Conservation (phyloP, 2,113 vertebrate species). For the Hippopotamus amphibius region DNA sequence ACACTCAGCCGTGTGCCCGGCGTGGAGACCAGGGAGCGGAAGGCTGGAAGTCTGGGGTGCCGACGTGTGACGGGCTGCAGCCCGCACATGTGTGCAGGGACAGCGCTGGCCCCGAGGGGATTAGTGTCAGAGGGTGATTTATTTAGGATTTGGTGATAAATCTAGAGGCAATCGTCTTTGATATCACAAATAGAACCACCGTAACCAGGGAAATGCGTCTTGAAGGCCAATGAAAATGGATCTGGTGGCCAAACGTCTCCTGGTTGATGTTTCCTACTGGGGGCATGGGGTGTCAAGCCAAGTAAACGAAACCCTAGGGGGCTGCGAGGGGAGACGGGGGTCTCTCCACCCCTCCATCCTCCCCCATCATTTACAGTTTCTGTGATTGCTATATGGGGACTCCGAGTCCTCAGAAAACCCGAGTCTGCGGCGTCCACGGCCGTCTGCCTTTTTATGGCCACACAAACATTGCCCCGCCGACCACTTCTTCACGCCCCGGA, state of each 20-base stretch:
- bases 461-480: background rate
- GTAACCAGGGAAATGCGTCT: constrained; percentile 69
- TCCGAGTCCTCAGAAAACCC: fast-evolving
- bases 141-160: constrained; percentile 59
- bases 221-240: constrained; percentile 63
- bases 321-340: background rate
- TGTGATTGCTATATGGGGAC: fast-evolving
- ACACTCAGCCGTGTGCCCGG: fast-evolving
- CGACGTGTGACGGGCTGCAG: fast-evolving
- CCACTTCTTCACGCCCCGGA: background rate
- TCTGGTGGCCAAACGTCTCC: constrained; percentile 80
- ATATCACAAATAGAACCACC: constrained; percentile 58
- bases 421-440: fast-evolving
- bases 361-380: background rate
- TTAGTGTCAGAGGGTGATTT: constrained; percentile 48
- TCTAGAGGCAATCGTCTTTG: constrained; percentile 52
- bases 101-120: background rate
- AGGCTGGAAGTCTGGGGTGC: no score
- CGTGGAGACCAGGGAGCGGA: fast-evolving
- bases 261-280: background rate
- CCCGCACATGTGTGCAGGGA: no score
- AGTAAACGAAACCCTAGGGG: constrained; percentile 60
- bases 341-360: background rate
- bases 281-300: background rate
- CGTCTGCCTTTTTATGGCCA: fast-evolving